These are phyloP conservation scores for Procambarus clarkii DNA, from an alignment of 1,140 invertebrate species.

Conservation along the genomic window DNA sequence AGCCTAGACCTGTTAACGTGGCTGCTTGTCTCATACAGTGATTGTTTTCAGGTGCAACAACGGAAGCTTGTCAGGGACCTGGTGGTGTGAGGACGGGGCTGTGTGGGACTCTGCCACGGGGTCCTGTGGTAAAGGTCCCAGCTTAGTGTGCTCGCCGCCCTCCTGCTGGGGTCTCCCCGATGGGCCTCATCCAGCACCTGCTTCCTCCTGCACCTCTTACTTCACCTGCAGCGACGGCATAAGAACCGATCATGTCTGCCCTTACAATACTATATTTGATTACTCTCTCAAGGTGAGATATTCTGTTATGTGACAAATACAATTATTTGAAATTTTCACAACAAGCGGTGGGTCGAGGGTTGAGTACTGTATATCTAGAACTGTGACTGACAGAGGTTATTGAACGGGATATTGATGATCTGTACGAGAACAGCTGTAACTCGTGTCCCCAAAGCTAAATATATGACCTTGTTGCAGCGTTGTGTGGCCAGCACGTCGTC, in stretches of 20 bases:
- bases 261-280: slow-evolving; percentile 66
- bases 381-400: too few species aligned
- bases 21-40: background rate
- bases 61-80: slow-evolving; percentile 26
- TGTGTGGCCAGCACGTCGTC: slow-evolving; percentile 70
- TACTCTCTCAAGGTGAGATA: slow-evolving; percentile 64
- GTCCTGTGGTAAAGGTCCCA: slow-evolving; percentile 62
- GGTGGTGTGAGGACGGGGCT: slow-evolving; percentile 53
- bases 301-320: too few species aligned
- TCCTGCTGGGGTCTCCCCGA: slow-evolving; percentile 69
- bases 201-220: slow-evolving; percentile 69
- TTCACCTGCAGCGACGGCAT: slow-evolving; percentile 64
- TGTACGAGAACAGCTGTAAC: background rate
- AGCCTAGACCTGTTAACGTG: too few species aligned
- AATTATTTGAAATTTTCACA: too few species aligned
- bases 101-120: slow-evolving; percentile 69
- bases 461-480: slow-evolving; percentile 55
- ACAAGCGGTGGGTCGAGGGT: too few species aligned
- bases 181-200: slow-evolving; percentile 65
- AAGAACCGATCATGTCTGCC: slow-evolving; percentile 70
- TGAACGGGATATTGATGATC: too few species aligned
- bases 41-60: slow-evolving; percentile 54
- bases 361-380: too few species aligned
- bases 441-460: background rate
- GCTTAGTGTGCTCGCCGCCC: slow-evolving; percentile 60